Evolutionary conservation across 2,797 vertebrate genomes (phyloP).

Genomic region (Sarcophilus harrisii): DNA sequence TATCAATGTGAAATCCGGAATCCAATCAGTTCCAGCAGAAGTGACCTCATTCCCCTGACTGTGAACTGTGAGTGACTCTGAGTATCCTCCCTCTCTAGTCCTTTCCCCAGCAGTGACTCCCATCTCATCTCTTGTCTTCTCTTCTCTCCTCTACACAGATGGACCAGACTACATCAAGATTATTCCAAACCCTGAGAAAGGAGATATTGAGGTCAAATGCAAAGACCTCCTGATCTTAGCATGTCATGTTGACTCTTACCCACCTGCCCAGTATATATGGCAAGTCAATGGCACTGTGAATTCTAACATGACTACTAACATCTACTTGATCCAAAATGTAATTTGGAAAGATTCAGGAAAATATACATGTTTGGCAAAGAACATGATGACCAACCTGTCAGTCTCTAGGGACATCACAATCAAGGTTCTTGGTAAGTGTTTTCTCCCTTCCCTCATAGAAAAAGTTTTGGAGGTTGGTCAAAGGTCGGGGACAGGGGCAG

Average conservation of each 20-base stretch:
- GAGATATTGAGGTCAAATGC: neutral
- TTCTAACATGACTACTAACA: no score
- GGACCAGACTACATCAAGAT: neutral
- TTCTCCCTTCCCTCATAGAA: neutral
- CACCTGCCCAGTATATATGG: neutral
- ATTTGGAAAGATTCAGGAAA: neutral
- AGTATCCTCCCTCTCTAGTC: neutral
- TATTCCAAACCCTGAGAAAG: neutral
- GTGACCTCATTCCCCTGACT: neutral
- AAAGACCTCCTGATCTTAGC: fast-evolving
- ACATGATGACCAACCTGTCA: neutral
- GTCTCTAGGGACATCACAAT: neutral
- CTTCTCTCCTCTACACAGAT: neutral
- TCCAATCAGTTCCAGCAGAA: conserved; percentile 38
- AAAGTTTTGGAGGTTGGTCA: neutral
- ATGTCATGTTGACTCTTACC: neutral
- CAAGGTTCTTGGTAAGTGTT: neutral
- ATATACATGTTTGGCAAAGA: neutral
- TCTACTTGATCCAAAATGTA: no score
- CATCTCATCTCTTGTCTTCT: neutral
- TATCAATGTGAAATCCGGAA: neutral
- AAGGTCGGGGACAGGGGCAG: neutral
- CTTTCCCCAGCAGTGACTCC: neutral
- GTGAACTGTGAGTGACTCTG: conserved; percentile 42
- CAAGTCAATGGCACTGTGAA: neutral